These are phyloP conservation scores for Sebastes cheni DNA, from an alignment of 2,797 vertebrate genomes.

Conservation along the genomic window DNA sequence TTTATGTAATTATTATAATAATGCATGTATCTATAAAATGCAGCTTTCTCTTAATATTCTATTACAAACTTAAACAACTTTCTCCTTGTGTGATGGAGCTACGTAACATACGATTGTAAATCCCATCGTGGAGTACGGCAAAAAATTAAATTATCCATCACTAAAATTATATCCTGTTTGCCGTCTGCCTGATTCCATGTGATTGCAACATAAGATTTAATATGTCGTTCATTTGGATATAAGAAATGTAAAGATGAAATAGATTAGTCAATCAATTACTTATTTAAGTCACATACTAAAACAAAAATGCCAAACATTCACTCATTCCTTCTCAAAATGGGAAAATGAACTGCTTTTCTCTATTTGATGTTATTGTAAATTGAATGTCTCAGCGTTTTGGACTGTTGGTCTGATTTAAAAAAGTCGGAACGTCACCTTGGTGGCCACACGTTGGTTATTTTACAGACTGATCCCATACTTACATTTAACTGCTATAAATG, in stretches of 20 bases:
- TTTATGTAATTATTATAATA: too few species aligned
- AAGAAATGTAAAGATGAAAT: background rate
- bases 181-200: background rate
- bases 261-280: background rate
- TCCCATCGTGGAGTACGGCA: too few species aligned
- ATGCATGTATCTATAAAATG: too few species aligned
- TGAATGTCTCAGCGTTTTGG: too few species aligned
- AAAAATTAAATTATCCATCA: too few species aligned
- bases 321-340: background rate
- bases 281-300: background rate
- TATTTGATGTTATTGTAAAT: too few species aligned
- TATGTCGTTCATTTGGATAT: background rate
- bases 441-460: background rate
- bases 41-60: too few species aligned
- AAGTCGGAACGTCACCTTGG: background rate
- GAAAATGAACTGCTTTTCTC: too few species aligned
- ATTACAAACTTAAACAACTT: too few species aligned
- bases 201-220: background rate
- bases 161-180: rapidly evolving
- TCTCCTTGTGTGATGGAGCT: too few species aligned
- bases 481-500: too few species aligned
- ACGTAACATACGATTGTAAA: too few species aligned
- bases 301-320: background rate
- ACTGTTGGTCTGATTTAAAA: background rate
- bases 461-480: background rate